These are phyloP conservation scores for Hylyphantes graminicola DNA, from an alignment of 1,140 invertebrate species.

Conservation along the genomic window DNA sequence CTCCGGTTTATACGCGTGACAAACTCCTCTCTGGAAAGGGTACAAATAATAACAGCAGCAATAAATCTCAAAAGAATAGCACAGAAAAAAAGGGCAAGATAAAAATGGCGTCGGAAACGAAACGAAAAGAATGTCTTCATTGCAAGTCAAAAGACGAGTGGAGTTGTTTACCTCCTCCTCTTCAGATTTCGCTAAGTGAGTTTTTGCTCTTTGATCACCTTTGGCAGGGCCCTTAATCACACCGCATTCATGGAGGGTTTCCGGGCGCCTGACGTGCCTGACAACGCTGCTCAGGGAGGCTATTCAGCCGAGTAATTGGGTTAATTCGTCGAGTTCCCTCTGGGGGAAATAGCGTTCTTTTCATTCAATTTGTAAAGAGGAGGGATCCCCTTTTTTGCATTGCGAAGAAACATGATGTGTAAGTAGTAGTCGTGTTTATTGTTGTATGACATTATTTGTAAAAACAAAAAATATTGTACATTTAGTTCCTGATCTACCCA, in stretches of 20 bases:
- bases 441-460: no score
- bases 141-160: not conserved
- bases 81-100: not conserved
- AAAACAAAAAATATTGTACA: no score
- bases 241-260: conserved; percentile 34
- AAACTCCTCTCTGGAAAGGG: conserved; percentile 10
- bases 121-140: not conserved
- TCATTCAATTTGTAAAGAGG: conserved; percentile 22
- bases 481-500: no score
- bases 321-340: conserved; percentile 37
- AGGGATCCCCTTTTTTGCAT: conserved; percentile 9
- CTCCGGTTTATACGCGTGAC: conserved; percentile 14
- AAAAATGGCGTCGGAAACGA: conserved; percentile 4
- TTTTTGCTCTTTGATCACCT: conserved; percentile 49
- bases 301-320: conserved; percentile 53
- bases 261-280: conserved; percentile 42
- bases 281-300: conserved; percentile 47
- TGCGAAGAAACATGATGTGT: no score
- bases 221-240: conserved; percentile 56
- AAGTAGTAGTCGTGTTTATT: no score
- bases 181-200: conserved; percentile 11
- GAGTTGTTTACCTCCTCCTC: conserved; percentile 1
- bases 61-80: not conserved
- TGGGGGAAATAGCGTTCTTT: conserved; percentile 10
- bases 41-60: conserved; percentile 32